Evolutionary conservation across 2,797 vertebrate species (phyloP).

Genomic region (Molossus alvarezi): DNA sequence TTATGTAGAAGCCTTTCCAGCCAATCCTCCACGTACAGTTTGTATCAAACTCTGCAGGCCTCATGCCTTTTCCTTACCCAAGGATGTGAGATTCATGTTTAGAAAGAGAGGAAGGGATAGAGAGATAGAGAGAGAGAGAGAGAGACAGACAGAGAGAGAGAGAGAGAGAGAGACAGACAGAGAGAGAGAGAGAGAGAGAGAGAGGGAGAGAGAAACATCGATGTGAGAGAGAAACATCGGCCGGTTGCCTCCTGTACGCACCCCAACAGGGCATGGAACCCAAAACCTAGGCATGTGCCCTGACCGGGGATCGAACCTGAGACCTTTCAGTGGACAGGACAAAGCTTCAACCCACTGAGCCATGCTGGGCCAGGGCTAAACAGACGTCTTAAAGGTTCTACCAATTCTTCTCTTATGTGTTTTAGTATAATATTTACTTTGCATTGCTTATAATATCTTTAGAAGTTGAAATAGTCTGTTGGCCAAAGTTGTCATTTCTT

Average conservation of each 20-base stretch:
- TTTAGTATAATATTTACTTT: constrained; percentile 26
- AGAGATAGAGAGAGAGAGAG: neutral
- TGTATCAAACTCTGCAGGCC: neutral
- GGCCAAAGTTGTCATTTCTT: constrained; percentile 32
- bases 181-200: neutral
- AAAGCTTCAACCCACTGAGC: too few relatives aligned
- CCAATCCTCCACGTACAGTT: neutral
- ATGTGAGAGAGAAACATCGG: neutral
- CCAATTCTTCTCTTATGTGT: neutral
- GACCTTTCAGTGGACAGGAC: neutral
- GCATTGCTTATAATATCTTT: neutral
- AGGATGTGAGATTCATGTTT: neutral
- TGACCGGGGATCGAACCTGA: neutral
- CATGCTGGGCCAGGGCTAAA: too few relatives aligned
- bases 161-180: neutral
- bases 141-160: neutral
- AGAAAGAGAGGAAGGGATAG: neutral
- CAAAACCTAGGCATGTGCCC: neutral
- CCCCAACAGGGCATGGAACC: neutral
- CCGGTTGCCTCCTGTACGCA: neutral
- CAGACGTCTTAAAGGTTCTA: neutral
- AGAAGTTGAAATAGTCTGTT: constrained; percentile 34
- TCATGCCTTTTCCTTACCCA: neutral
- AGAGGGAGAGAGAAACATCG: neutral
- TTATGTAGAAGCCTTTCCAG: neutral